These are phyloP conservation scores for Empidonax traillii DNA, from an alignment of 2,113 vertebrate species.

Conservation along the genomic window DNA sequence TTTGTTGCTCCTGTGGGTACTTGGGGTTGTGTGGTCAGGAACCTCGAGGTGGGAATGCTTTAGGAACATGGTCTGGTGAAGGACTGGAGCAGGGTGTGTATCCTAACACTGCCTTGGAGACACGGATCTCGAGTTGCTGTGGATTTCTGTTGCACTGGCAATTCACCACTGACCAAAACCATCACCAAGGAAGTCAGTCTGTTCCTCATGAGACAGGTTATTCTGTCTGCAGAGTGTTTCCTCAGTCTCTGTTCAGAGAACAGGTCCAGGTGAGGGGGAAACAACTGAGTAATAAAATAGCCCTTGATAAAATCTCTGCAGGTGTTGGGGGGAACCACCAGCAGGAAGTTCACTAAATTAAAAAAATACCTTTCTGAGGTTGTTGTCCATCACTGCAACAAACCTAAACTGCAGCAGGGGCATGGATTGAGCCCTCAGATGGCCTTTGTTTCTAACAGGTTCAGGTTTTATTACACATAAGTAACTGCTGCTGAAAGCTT, in stretches of 20 bases:
- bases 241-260: background rate
- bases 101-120: background rate
- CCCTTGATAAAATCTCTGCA: background rate
- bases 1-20: no score
- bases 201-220: background rate
- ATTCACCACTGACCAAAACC: background rate
- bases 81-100: background rate
- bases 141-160: background rate
- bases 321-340: background rate
- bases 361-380: background rate
- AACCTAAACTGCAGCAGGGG: rapidly evolving
- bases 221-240: background rate
- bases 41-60: background rate
- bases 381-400: background rate
- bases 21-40: no score
- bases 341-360: background rate
- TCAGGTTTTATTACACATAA: background rate
- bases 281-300: background rate
- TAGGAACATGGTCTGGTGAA: background rate
- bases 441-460: background rate
- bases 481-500: background rate
- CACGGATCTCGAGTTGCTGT: background rate
- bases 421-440: background rate
- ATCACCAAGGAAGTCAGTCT: background rate
- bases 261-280: background rate